A percentile compares a stretch with the other conserved stretches of the same genome.
These are phyloP conservation scores for Oxyruncus cristatus DNA, from an alignment of 2,113 vertebrate genomes.

Conservation along the genomic window DNA sequence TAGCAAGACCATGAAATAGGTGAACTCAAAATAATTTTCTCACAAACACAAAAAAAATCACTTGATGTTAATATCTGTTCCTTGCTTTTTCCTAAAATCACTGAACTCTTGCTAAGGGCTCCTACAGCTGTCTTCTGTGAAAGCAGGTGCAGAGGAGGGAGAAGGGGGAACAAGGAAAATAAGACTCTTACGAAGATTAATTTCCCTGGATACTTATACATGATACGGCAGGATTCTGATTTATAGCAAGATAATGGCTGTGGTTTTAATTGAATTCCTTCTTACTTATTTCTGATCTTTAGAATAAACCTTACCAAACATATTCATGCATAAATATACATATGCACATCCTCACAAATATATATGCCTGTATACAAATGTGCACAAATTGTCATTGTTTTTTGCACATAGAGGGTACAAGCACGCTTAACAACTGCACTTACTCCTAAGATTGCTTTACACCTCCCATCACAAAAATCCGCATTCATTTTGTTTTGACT, in stretches of 20 bases:
- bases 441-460: not conserved
- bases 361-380: not conserved
- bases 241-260: not conserved
- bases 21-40: constrained; percentile 3
- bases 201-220: not conserved
- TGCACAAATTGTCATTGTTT: not conserved
- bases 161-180: not conserved
- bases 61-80: not conserved
- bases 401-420: not conserved
- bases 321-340: not conserved
- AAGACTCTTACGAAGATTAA: not conserved
- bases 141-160: not conserved
- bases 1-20: not conserved
- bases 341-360: not conserved
- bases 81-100: not conserved
- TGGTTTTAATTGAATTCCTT: not conserved
- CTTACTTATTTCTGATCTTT: not conserved
- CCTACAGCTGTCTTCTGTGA: not conserved
- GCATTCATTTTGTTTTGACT: not conserved
- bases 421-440: not conserved
- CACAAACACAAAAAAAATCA: not conserved
- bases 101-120: not conserved
- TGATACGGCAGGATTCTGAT: not conserved
- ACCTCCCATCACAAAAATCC: not conserved
- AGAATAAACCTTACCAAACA: not conserved